These are phyloP conservation scores for Panopea generosa DNA, from an alignment of 2,888 invertebrate genomes.

Conservation along the genomic window DNA sequence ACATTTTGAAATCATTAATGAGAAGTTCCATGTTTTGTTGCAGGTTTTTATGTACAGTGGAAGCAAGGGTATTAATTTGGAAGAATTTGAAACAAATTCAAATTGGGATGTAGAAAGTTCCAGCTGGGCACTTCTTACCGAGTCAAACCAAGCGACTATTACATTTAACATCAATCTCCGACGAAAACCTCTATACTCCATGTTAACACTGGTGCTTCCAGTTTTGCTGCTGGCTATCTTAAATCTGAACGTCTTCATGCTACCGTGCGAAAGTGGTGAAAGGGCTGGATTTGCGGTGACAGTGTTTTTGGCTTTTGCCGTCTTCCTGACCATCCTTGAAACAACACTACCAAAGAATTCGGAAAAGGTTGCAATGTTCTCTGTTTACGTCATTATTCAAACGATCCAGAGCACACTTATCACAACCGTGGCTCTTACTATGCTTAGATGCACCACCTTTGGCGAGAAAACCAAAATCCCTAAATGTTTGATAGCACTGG, in stretches of 20 bases:
- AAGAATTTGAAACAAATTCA: constrained; percentile 32
- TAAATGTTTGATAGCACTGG: not conserved
- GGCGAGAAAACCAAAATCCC: not conserved
- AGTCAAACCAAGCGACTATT: constrained; percentile 25
- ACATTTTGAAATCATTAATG: not conserved
- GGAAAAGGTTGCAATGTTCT: constrained; percentile 29
- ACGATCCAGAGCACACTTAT: constrained; percentile 38
- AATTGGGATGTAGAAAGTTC: constrained; percentile 38
- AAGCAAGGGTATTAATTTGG: constrained; percentile 25
- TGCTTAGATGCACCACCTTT: constrained; percentile 13
- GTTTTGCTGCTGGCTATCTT: constrained; percentile 39
- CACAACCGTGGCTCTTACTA: constrained; percentile 18
- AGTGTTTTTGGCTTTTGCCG: constrained; percentile 53
- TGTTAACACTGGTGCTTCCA: constrained; percentile 44
- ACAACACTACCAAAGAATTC: constrained; percentile 48
- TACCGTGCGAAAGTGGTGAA: constrained; percentile 53
- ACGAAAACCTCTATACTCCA: constrained; percentile 40
- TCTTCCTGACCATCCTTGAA: constrained; percentile 47
- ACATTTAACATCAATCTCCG: constrained; percentile 33
- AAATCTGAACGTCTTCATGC: constrained; percentile 40
- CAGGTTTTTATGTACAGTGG: constrained; percentile 41
- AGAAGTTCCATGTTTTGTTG: not conserved
- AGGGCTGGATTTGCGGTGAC: constrained; percentile 49
- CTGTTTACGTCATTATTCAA: constrained; percentile 46
- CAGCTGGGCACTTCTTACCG: not conserved